Percentiles rank a stretch among this genome's conserved stretches.
Conservation (phyloP, 2,888 invertebrate genomes). For the Blera fallax region DNA sequence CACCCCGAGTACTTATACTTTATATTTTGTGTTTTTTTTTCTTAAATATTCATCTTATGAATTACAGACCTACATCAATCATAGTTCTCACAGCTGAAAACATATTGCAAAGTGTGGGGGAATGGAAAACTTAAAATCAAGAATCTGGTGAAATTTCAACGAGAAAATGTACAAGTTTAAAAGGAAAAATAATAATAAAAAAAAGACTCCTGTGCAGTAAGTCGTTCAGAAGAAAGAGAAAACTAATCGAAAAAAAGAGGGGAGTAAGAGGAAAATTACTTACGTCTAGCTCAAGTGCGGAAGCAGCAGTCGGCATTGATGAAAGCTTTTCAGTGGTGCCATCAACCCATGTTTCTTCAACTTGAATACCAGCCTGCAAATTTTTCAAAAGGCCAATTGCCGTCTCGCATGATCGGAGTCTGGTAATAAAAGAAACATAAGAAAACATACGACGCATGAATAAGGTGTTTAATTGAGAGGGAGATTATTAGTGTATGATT, state of each 20-base stretch:
- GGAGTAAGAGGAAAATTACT: slow-evolving; percentile 75
- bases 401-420: slow-evolving; percentile 94
- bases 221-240: slow-evolving; percentile 28
- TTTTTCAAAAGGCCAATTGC: slow-evolving; percentile 95
- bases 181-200: background rate
- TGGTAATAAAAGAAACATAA: slow-evolving; percentile 76
- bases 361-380: slow-evolving; percentile 93
- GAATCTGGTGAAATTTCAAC: slow-evolving; percentile 37
- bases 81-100: slow-evolving; percentile 26
- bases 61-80: slow-evolving; percentile 8
- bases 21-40: slow-evolving; percentile 67
- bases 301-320: slow-evolving; percentile 86
- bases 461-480: slow-evolving; percentile 47
- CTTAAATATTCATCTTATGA: slow-evolving; percentile 13
- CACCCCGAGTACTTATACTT: slow-evolving; percentile 51
- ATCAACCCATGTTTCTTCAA: slow-evolving; percentile 94
- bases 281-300: slow-evolving; percentile 82
- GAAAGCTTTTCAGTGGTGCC: slow-evolving; percentile 92
- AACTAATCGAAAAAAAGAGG: slow-evolving; percentile 8
- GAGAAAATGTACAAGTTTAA: slow-evolving; percentile 22
- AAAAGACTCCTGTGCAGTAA: slow-evolving; percentile 17
- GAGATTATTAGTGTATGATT: background rate
- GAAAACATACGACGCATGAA: slow-evolving; percentile 37
- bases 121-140: slow-evolving; percentile 25
- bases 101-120: background rate